Base-by-base conservation (phyloP, 2,888 invertebrate genomes). In the Ormia ochracea region DNA sequence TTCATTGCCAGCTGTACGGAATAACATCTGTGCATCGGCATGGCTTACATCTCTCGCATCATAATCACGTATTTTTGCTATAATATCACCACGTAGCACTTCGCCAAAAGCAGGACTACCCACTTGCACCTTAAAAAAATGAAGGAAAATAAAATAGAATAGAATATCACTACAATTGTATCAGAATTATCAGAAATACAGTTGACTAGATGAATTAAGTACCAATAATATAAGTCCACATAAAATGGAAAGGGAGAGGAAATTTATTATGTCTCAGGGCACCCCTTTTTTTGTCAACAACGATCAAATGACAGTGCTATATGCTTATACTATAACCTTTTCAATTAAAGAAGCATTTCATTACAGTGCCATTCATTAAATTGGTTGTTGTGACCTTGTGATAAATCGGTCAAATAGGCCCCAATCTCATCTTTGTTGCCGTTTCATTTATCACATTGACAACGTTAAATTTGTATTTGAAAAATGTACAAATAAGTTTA, bases 1-100 rank as follows among this genome's bases (percentile, higher is more conserved):
- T 86, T 94, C 93, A 87, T 93, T 94, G 78, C 93, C 94, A 82
- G 96, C 94, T 88, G 94, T 95, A 89, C 93, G 94, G 90, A 96
- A 96, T 82, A 96, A 92, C 88, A 94, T 95, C 90, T 96, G 96
- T 69, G 97, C 98, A 90, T 97, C 96, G 88, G 96, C 95, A 88
- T 98, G 98, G 85, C 96, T 92, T 86, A 98, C 91, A 88, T 96
- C 95, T 79, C 95, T 92, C 54, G 95, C 94, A 90, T 97, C 97
- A 90, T 96, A 96, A 88, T 96, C 96, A 88, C 95, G 95, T 85
- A 98, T 94, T 91, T 96, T 96, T 84, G 95, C 93, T 86, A 98
- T 95, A 86, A 97, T 93, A 91, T 98, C 98, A 83, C 98, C 98
- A 83, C 96, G 93, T 84, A 95, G 93, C 83, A 98, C 92, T 85